Percentiles rank a stretch among this genome's conserved stretches.
These are phyloP conservation scores for Mico argentatus DNA, from an alignment of 2,797 vertebrate species.

Conservation along the genomic window DNA sequence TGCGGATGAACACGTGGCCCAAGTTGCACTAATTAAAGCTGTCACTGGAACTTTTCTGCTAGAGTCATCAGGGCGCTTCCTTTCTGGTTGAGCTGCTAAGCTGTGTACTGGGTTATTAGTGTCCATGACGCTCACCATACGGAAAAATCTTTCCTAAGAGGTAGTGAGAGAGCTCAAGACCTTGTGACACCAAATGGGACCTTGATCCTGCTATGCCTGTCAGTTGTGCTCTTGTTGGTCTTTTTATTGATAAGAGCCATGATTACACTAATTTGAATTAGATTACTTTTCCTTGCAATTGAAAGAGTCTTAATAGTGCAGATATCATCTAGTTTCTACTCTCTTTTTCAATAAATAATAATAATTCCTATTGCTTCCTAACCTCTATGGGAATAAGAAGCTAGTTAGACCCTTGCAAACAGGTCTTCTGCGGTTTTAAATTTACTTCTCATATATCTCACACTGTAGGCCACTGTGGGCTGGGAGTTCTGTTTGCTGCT, in stretches of 20 bases:
- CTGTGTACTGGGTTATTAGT: not conserved
- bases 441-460: not conserved
- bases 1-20: accelerated
- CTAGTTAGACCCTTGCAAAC: not conserved
- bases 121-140: not conserved
- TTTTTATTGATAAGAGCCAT: not conserved
- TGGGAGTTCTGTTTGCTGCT: not conserved
- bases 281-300: not conserved
- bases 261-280: not conserved
- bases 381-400: not conserved
- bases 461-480: no score
- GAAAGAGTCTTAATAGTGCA: not conserved
- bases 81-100: not conserved
- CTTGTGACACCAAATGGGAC: not conserved
- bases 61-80: not conserved
- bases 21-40: not conserved
- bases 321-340: not conserved
- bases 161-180: not conserved
- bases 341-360: not conserved
- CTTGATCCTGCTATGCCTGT: not conserved
- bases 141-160: not conserved
- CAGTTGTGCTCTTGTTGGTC: not conserved
- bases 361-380: not conserved
- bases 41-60: not conserved
- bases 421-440: not conserved